Evolutionary conservation across 2,113 vertebrate species (phyloP), one percentile per base, ranked within the genome.

Genomic region (Microcebus lehilahytsara): DNA sequence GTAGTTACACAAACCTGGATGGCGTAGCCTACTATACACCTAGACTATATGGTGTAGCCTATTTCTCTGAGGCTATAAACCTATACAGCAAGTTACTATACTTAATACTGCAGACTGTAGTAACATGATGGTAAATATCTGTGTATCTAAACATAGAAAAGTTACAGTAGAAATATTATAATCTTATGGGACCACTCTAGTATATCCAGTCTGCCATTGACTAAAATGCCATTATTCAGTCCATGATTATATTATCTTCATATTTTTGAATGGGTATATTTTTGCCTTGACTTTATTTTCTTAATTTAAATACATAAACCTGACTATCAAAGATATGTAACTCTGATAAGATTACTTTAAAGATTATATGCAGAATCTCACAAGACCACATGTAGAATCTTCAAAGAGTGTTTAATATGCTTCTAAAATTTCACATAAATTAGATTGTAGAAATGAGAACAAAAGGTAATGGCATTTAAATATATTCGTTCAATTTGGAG

Each of bases 271-370:
- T 81, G 69, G 88, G 22, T 27, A 64, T 19, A 77, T 51, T 62
- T 92, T 60, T 62, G 40, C 23, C 51, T 51, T 49, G n/a, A 77
- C 25, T 92, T 92, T 92, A 14, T 86, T 89, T 85, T 90, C 23
- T 78, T 81, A n/a, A 40, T 93, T 93, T 93, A 81, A 96, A 93
- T 62, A 66, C 5, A 66, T 58, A 81, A 85, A 75, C 9, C 23
- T 10, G 8, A 1, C 46, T 49, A 37, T n/a, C 67, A 58, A 42
- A 60, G 5, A 85, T 2, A 67, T 64, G 9, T 32, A 88, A 16
- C 11, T 85, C 56, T 80, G 53, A 89, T 56, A 19, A 58, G 69
- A 81, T 51, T n/a, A 51, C n/a, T 91, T 77, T 77, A 46, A 96
- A 92, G 60, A 40, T 3, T 7, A 27, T 34, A 85, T 40, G 23